Evolutionary conservation across 2,888 invertebrate genomes (phyloP), one percentile per base, ranked within the genome.

Genomic region (Microctonus aethiopoides): DNA sequence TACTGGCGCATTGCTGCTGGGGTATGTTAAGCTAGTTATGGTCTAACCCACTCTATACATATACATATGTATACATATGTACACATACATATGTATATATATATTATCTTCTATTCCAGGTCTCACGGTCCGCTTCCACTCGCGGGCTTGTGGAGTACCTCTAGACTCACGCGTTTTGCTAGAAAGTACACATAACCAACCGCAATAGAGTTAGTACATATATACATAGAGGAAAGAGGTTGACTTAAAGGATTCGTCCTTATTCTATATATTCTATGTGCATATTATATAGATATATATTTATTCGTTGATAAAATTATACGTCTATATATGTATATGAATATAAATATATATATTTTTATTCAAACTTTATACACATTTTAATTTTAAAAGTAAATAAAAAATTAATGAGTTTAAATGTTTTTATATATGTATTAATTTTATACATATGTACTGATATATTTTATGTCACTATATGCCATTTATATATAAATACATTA

Each of bases 21-120:
- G 74, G 74, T 67, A 72, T 74, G 76, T 78, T 77, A 79, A 76
- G 74, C 76, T 73, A 74, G 77, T 77, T 75, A 74, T 74, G 75
- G 77, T 74, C 75, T 77, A 39, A 39, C 39, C 13, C n/a, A n/a
- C n/a, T n/a, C n/a, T n/a, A n/a, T n/a, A n/a, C n/a, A n/a, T n/a
- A n/a, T n/a, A n/a, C n/a, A n/a, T n/a, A n/a, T n/a, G n/a, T n/a
- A n/a, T n/a, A 39, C n/a, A n/a, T n/a, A n/a, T n/a, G n/a, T n/a
- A 39, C 3, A 9, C 2, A 39, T n/a, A 39, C 6, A 39, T n/a
- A n/a, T 39, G n/a, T 39, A 3, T 39, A 39, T 39, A 11, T 13
- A n/a, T 11, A n/a, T 74, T 74, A 67, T 64, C 34, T 57, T 36
- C 62, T 63, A 46, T 39, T 67, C 64, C 46, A 62, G 66, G 56